phyloP scores from a whole-genome alignment of 2,797 vertebrate species.

The Hoplostethus atlanticus region DNA sequence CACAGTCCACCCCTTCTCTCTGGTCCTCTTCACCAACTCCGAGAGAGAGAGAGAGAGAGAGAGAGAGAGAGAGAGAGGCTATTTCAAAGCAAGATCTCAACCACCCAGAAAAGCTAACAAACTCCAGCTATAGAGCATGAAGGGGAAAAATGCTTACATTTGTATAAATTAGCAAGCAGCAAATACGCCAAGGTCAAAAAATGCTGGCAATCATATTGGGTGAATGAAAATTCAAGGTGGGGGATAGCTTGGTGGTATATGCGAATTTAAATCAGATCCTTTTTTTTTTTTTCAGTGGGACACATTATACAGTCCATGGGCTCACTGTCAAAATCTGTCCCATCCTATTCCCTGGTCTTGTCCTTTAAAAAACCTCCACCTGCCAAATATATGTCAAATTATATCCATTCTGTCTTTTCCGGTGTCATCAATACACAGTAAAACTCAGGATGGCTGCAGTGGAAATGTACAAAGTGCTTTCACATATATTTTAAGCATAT shows the following conservation, averaged over 20 bases:
- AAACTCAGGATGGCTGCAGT: slow-evolving; percentile 21
- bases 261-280: slow-evolving; percentile 68
- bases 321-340: slow-evolving; percentile 45
- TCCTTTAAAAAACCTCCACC: slow-evolving; percentile 53
- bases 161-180: slow-evolving; percentile 80
- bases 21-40: slow-evolving; percentile 21
- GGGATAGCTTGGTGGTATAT: slow-evolving; percentile 30
- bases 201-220: slow-evolving; percentile 55
- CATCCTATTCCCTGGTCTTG: slow-evolving; percentile 16
- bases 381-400: slow-evolving; percentile 58
- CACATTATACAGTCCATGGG: slow-evolving; percentile 50
- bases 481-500: slow-evolving; percentile 51
- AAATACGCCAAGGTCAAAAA: slow-evolving; percentile 75
- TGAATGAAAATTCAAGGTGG: slow-evolving; percentile 60
- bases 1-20: slow-evolving; percentile 15
- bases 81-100: slow-evolving; percentile 61
- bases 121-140: slow-evolving; percentile 60
- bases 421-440: slow-evolving; percentile 44
- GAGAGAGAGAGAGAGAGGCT: slow-evolving; percentile 36
- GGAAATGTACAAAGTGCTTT: slow-evolving; percentile 45
- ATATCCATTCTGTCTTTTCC: slow-evolving; percentile 38
- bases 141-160: slow-evolving; percentile 77
- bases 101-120: slow-evolving; percentile 63
- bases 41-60: slow-evolving; percentile 21
- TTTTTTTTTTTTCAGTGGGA: slow-evolving; percentile 15